Base-by-base conservation (phyloP, 2,113 vertebrate genomes). In the Mystacornis crossleyi region DNA sequence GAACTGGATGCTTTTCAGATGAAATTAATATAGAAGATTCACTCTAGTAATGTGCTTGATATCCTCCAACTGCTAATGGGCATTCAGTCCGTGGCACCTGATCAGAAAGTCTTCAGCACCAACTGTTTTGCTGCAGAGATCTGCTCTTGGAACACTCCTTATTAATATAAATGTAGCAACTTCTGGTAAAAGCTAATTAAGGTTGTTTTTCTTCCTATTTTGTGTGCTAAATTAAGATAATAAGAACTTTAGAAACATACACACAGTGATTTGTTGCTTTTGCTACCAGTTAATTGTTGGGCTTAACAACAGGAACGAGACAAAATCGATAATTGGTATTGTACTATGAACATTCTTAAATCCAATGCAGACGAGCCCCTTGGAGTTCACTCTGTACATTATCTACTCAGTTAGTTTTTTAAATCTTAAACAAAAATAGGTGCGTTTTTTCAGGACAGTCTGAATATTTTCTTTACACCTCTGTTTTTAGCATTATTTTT, bases 1-100 rank as follows among this genome's bases (percentile, higher is more conserved):
- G 71, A 89, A 61, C 62, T 80, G 82, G 75, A 57, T 69, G 42
- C 42, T 86, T 92, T 86, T 95, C 82, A 94, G 89, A 53, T 86
- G n/a, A 77, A 80, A 83, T 69, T 60, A 54, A 51, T 78, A 25
- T 6, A 84, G 69, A 72, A 89, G 54, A 43, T 91, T 40, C 54
- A 23, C 54, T 80, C 62, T 25, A 48, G n/a, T 7, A 48, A 24
- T 5, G 14, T 82, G 57, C 53, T 64, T 86, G n/a, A 47, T 75
- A 15, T 9, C 11, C 28, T 95, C 71, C 86, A 89, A 4, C n/a
- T 73, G 80, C 58, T 96, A 36, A 80, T 72, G 83, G 89, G 75
- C 80, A 23, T 69, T 80, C 74, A 64, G 40, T 55, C 82, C 3
- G 1, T 90, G 82, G 91, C 74, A 72, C 34, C 53, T 60, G 61